A percentile compares a stretch with the other conserved stretches of the same genome.
Conservation (phyloP, 1,140 invertebrate genomes). For the Thaumatotibia leucotreta region DNA sequence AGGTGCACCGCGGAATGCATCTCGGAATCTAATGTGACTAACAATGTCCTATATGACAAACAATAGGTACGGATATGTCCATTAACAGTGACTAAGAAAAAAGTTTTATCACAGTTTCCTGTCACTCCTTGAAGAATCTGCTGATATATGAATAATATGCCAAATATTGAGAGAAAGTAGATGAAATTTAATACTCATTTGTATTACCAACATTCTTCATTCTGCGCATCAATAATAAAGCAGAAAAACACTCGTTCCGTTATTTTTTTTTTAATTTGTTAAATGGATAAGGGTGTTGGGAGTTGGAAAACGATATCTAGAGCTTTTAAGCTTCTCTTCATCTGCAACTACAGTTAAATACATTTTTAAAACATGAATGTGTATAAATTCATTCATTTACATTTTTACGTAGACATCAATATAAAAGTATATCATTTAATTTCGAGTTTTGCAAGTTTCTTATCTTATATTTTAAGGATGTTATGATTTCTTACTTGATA, state of each 20-base stretch:
- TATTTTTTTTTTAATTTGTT: too few species aligned
- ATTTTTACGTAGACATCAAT: not conserved
- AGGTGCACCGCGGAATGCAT: conserved; percentile 7
- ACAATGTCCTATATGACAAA: not conserved
- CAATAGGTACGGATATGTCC: not conserved
- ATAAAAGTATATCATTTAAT: not conserved
- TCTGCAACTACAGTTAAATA: not conserved
- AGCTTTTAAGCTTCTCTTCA: not conserved
- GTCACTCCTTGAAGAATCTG: conserved; percentile 1
- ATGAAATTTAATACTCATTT: too few species aligned
- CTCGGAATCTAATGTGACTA: conserved; percentile 7
- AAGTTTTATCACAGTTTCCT: not conserved
- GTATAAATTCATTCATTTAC: not conserved
- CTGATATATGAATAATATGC: too few species aligned
- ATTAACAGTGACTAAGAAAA: not conserved
- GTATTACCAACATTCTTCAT: too few species aligned
- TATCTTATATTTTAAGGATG: too few species aligned
- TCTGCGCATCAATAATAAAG: too few species aligned
- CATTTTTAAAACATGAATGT: not conserved
- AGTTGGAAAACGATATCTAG: not conserved
- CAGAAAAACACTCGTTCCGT: too few species aligned
- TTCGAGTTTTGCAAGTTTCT: too few species aligned
- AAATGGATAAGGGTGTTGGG: too few species aligned
- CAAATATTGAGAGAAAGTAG: too few species aligned
- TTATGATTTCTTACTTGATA: too few species aligned